phyloP scores from a whole-genome alignment of 2,888 invertebrate genomes.

The Drosophila putrida region DNA sequence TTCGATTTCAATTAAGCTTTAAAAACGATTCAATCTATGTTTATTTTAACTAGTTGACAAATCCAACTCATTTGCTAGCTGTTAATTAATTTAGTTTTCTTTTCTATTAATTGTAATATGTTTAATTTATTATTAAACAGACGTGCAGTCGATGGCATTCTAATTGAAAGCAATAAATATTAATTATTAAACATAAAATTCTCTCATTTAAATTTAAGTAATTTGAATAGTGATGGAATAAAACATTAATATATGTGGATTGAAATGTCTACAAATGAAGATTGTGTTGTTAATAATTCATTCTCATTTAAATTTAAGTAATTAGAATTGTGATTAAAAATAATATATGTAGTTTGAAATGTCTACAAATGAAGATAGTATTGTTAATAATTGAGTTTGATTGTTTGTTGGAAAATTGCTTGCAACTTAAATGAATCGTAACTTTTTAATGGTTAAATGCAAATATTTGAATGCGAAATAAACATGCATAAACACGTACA shows the following conservation, averaged over 20 bases:
- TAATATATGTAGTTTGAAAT: neutral
- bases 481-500: constrained; percentile 1
- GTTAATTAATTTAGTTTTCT: too few relatives aligned
- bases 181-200: neutral
- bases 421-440: constrained; percentile 15
- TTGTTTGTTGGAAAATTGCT: constrained; percentile 27
- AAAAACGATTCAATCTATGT: too few relatives aligned
- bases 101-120: too few relatives aligned
- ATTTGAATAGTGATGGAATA: neutral
- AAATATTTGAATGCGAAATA: neutral
- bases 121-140: neutral
- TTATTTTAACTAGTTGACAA: too few relatives aligned
- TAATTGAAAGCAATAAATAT: constrained; percentile 3
- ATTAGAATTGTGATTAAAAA: neutral
- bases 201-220: constrained; percentile 6
- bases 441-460: constrained; percentile 2
- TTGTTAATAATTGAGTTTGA: constrained; percentile 31
- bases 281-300: constrained; percentile 17
- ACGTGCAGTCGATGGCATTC: neutral
- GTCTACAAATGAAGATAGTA: constrained; percentile 2
- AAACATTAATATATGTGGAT: neutral
- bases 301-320: constrained; percentile 8
- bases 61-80: too few relatives aligned
- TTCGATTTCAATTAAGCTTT: too few relatives aligned
- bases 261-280: neutral